These are phyloP conservation scores for Diceros bicornis DNA, from an alignment of 2,797 vertebrate genomes.

Conservation along the genomic window DNA sequence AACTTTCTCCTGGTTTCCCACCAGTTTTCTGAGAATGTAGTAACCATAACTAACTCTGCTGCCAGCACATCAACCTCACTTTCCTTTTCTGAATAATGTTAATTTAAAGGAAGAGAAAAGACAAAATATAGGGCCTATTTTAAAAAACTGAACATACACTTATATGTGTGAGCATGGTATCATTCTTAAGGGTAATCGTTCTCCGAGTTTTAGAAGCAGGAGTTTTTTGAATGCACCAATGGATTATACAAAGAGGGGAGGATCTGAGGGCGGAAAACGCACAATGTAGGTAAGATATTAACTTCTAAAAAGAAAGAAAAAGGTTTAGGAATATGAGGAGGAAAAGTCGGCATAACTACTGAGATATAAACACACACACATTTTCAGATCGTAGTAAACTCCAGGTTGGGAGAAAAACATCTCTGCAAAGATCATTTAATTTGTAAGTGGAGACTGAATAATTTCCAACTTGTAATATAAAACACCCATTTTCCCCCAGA, in stretches of 20 bases:
- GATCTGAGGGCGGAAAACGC: not conserved
- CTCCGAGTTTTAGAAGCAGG: not conserved
- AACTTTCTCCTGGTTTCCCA: not conserved
- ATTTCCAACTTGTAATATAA: conserved; percentile 82
- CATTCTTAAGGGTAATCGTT: not conserved
- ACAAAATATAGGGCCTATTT: not conserved
- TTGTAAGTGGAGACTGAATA: conserved; percentile 78
- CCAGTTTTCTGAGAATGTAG: not conserved
- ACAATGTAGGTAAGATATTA: not conserved
- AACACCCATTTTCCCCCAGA: conserved; percentile 71
- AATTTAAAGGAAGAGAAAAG: not conserved
- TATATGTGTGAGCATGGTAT: not conserved
- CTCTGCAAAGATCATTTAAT: conserved; percentile 75
- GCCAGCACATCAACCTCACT: not conserved
- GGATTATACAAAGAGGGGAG: not conserved
- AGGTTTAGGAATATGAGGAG: not conserved
- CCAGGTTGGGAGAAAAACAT: conserved; percentile 60
- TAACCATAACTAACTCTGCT: not conserved
- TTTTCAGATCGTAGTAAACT: not conserved
- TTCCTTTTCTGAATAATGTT: conserved; percentile 29
- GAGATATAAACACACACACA: not conserved
- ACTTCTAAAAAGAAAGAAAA: conserved; percentile 8
- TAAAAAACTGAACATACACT: not conserved
- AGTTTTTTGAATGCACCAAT: not conserved
- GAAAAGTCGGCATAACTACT: not conserved